phyloP scores from a whole-genome alignment of 2,797 vertebrate species.

The Megaceryle alcyon region DNA sequence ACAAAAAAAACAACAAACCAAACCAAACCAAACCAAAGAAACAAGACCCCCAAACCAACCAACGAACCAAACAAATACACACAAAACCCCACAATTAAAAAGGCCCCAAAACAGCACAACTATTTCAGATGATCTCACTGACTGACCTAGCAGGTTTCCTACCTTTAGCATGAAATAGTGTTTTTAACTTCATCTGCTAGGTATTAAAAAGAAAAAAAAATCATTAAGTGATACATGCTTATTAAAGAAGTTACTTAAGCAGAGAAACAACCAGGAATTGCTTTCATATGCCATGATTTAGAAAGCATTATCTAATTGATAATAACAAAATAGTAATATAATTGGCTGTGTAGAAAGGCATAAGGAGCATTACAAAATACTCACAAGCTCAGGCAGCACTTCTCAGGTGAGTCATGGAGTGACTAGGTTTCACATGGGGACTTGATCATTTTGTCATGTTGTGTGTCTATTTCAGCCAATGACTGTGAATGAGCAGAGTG shows the following conservation, averaged over 20 bases:
- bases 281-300: background rate
- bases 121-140: background rate
- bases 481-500: background rate
- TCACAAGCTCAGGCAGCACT: background rate
- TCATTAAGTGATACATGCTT: background rate
- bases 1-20: accelerated
- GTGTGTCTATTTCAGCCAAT: accelerated
- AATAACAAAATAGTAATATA: no score
- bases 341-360: background rate
- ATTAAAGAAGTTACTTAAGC: background rate
- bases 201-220: background rate
- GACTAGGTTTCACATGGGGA: background rate
- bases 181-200: background rate
- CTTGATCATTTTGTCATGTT: background rate
- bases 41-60: no score
- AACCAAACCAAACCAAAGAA: background rate
- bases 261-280: background rate
- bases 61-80: background rate
- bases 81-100: background rate
- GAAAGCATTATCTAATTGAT: background rate
- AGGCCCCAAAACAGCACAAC: accelerated
- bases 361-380: background rate
- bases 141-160: background rate
- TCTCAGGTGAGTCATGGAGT: background rate
- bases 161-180: background rate